Percentiles rank a stretch among this genome's conserved stretches.
Evolutionary conservation across 2,113 vertebrate genomes (phyloP).

Genomic region (Nipponia nippon): DNA sequence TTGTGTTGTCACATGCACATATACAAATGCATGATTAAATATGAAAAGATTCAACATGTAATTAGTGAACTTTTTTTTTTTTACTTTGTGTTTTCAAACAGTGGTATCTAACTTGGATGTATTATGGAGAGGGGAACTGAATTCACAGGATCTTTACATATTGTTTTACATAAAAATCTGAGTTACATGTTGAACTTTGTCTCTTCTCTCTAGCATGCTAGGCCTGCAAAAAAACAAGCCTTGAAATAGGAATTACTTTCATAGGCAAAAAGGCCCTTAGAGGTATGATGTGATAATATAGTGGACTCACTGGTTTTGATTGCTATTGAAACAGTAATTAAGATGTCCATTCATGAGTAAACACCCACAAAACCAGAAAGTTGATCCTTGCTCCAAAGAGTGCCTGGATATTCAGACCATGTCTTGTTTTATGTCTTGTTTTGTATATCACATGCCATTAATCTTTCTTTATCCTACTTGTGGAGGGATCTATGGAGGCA

Average conservation of each 20-base stretch:
- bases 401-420: background rate
- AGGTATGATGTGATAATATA: background rate
- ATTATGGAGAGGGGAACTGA: background rate
- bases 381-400: background rate
- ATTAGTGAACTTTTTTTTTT: background rate
- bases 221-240: background rate
- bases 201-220: background rate
- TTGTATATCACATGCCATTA: background rate
- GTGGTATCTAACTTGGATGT: background rate
- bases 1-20: background rate
- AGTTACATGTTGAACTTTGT: background rate
- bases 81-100: background rate
- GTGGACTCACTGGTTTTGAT: background rate
- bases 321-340: background rate
- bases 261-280: background rate
- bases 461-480: background rate
- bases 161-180: background rate
- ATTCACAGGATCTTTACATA: background rate
- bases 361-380: background rate
- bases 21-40: background rate
- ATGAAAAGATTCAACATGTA: background rate
- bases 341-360: background rate
- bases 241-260: background rate
- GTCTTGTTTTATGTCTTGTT: background rate
- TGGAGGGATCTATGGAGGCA: too few species aligned